phyloP scores from a whole-genome alignment of 2,797 vertebrate genomes.

The Coilia nasus region DNA sequence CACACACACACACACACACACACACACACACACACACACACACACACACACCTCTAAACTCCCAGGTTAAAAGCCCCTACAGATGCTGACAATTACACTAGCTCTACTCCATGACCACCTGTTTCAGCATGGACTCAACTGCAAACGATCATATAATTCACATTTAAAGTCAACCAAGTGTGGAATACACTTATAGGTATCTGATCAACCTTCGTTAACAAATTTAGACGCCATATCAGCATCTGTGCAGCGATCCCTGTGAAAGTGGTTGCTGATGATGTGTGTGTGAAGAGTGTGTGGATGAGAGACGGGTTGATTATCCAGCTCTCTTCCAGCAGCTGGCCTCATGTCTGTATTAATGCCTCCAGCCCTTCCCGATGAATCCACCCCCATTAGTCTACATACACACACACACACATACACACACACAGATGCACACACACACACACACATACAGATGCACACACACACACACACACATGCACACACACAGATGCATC shows the following conservation, averaged over 20 bases:
- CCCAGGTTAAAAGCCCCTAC: neutral
- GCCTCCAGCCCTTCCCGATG: neutral
- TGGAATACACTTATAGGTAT: neutral
- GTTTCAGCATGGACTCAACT: neutral
- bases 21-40: constrained; percentile 14
- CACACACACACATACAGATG: neutral
- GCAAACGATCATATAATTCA: neutral
- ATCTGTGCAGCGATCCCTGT: neutral
- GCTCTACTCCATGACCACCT: neutral
- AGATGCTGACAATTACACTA: neutral
- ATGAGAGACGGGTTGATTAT: neutral
- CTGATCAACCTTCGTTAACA: neutral
- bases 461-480: neutral
- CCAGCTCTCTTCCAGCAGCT: neutral
- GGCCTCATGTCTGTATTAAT: neutral
- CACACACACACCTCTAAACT: neutral
- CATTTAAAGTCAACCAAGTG: neutral
- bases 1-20: constrained; percentile 10
- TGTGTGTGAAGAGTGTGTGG: neutral
- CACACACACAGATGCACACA: neutral
- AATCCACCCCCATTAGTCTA: neutral
- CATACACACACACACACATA: neutral
- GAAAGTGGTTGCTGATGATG: neutral
- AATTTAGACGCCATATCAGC: neutral
- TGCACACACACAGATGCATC: neutral